phyloP scores from a whole-genome alignment of 2,888 invertebrate genomes.

The Clunio marinus region DNA sequence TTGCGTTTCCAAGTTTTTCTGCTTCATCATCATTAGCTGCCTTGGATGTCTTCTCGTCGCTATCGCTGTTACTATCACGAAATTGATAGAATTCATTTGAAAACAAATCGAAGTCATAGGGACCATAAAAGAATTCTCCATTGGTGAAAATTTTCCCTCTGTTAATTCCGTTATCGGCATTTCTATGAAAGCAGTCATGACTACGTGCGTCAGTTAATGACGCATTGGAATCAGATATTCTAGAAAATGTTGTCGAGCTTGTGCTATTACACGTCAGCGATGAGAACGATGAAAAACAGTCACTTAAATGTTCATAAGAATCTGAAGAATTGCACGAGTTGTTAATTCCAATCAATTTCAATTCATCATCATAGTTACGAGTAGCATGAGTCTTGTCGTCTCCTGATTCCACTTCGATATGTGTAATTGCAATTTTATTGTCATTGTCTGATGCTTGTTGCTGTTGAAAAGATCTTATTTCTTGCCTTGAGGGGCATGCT shows the following conservation, averaged over 20 bases:
- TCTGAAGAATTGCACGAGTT: too few species aligned
- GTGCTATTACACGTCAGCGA: too few species aligned
- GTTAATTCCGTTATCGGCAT: not conserved
- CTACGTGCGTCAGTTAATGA: not conserved
- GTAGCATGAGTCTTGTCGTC: not conserved
- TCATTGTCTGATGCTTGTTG: too few species aligned
- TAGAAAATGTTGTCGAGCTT: not conserved
- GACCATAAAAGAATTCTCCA: conserved; percentile 10
- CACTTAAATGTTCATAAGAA: too few species aligned
- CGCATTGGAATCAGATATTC: not conserved
- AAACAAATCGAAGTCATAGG: conserved; percentile 30
- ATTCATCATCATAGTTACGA: not conserved
- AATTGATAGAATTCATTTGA: conserved; percentile 24
- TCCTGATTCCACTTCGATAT: not conserved
- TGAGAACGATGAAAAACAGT: not conserved
- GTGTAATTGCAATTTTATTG: conserved; percentile 26
- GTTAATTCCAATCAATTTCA: not conserved
- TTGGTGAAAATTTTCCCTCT: not conserved
- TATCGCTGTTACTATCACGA: not conserved
- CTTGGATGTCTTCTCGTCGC: too few species aligned
- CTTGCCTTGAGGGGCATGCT: conserved; percentile 20
- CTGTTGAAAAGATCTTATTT: too few species aligned
- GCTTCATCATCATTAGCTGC: not conserved
- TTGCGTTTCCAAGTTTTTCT: not conserved
- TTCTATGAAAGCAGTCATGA: not conserved